Evolutionary conservation across 2,797 vertebrate genomes (phyloP).

Genomic region (Danio aesculapii): DNA sequence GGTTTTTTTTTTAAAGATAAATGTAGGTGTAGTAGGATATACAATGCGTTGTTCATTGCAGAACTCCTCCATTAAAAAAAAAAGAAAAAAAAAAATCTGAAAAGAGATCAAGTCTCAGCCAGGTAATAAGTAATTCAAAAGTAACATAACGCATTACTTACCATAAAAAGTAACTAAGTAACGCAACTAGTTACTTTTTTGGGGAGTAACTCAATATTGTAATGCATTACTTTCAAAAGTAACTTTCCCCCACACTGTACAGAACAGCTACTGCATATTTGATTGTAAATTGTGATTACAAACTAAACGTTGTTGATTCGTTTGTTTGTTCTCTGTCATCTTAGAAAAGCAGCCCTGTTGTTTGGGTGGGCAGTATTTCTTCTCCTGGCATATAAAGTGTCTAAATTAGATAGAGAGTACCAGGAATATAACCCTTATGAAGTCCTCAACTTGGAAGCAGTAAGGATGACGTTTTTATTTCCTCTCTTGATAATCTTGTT

Average conservation of each 20-base stretch:
- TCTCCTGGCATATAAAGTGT: slow-evolving; percentile 97
- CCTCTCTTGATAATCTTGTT: background rate
- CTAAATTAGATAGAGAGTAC: slow-evolving; percentile 96
- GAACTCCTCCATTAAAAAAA: too few species aligned
- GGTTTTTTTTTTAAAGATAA: too few species aligned
- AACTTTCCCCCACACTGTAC: too few species aligned
- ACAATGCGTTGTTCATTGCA: too few species aligned
- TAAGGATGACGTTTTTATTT: slow-evolving; percentile 74
- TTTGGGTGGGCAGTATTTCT: slow-evolving; percentile 96
- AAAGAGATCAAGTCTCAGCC: too few species aligned
- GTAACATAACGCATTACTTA: too few species aligned
- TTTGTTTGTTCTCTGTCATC: slow-evolving; percentile 50
- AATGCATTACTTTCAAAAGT: too few species aligned
- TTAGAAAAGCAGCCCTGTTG: slow-evolving; percentile 92
- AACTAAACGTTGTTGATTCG: background rate
- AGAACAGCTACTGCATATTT: background rate
- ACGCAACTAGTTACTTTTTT: too few species aligned
- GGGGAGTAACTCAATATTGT: too few species aligned
- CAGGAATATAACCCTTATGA: slow-evolving; percentile 99
- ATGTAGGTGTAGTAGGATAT: too few species aligned
- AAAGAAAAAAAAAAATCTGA: too few species aligned
- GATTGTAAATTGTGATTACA: background rate
- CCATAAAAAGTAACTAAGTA: background rate
- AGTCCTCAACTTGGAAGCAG: slow-evolving; percentile 93
- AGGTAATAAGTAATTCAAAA: too few species aligned